Evolutionary conservation across 2,797 vertebrate genomes (phyloP).

Genomic region (Arrhamphus sclerolepis): DNA sequence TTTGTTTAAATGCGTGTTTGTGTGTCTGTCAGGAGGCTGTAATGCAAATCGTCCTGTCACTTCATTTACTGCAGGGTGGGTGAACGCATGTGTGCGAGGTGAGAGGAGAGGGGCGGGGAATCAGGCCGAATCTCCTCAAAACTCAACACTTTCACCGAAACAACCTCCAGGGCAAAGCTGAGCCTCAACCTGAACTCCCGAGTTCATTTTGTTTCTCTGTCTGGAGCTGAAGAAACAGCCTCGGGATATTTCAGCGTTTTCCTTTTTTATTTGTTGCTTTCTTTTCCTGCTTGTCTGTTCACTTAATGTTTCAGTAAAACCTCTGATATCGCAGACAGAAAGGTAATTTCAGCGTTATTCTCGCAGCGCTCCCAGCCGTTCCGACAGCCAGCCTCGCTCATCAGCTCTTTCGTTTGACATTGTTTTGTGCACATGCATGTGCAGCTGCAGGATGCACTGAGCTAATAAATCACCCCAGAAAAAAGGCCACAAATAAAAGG

Average conservation of each 20-base stretch:
- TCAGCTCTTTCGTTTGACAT: constrained; percentile 25
- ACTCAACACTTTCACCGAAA: constrained; percentile 35
- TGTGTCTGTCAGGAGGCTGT: constrained; percentile 43
- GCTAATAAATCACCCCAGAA: constrained; percentile 59
- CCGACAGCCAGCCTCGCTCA: constrained; percentile 66
- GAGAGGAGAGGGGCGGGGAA: constrained; percentile 43
- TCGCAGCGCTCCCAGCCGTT: constrained; percentile 59
- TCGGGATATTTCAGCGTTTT: constrained; percentile 45
- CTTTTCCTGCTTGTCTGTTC: constrained; percentile 50
- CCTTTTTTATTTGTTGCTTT: constrained; percentile 2
- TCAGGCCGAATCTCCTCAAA: constrained; percentile 46
- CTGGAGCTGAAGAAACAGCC: constrained; percentile 75
- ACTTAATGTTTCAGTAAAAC: constrained; percentile 65
- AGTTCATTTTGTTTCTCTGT: constrained; percentile 77
- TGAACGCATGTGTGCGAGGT: constrained; percentile 48
- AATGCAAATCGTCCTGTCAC: constrained; percentile 78
- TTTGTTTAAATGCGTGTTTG: constrained; percentile 18
- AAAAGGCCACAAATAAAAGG: constrained; percentile 37
- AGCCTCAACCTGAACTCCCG: constrained; percentile 78
- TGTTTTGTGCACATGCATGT: not conserved
- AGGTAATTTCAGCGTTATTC: constrained; percentile 77
- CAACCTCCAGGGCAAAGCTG: constrained; percentile 68
- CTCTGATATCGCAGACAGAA: constrained; percentile 64
- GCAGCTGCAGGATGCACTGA: not conserved
- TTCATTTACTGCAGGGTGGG: constrained; percentile 61